Conservation (phyloP, 2,113 vertebrate species). For the Corynorhinus townsendii region DNA sequence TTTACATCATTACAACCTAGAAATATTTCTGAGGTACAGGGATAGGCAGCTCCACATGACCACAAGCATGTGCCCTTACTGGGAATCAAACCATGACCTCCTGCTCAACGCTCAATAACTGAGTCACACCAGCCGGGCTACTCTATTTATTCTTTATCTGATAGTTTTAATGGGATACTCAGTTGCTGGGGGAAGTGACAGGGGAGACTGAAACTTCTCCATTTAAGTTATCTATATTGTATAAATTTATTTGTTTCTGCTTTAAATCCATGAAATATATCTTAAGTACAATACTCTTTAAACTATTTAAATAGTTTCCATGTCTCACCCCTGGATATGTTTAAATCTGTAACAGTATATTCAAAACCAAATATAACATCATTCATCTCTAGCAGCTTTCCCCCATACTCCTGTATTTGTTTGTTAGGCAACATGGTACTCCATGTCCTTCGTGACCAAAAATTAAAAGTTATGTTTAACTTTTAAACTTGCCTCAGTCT, state of each 20-base stretch:
- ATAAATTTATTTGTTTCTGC: not conserved
- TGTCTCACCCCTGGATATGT: not conserved
- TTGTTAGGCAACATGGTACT: not conserved
- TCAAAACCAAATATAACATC: not conserved
- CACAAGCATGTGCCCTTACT: too few species aligned
- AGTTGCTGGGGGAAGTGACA: not conserved
- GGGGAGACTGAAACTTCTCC: not conserved
- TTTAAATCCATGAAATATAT: not conserved
- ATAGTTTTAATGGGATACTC: not conserved
- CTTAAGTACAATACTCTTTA: not conserved
- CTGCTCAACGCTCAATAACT: too few species aligned
- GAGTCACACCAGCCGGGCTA: not conserved
- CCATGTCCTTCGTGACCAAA: not conserved
- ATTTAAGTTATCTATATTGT: not conserved
- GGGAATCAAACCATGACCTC: too few species aligned
- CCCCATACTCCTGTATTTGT: not conserved
- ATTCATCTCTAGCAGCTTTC: not conserved
- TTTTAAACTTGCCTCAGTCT: not conserved
- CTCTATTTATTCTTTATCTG: constrained; percentile 4
- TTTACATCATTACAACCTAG: not conserved
- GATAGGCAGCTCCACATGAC: not conserved
- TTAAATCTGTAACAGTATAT: not conserved
- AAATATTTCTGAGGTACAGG: not conserved
- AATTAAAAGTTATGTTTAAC: not conserved
- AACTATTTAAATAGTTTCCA: not conserved